Conservation (phyloP, 2,113 vertebrate species). For the Laticauda laticaudata region DNA sequence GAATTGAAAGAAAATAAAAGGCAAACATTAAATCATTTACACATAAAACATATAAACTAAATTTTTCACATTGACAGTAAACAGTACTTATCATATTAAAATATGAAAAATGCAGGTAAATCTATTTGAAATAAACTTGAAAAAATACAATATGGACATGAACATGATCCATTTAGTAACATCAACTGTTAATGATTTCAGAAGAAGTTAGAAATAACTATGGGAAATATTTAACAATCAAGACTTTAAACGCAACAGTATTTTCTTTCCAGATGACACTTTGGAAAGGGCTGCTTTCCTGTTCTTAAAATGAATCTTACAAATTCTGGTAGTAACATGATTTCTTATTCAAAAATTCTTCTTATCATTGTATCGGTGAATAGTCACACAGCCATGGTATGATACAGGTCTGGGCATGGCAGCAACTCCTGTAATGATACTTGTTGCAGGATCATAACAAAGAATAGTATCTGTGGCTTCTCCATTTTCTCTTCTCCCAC, state of each 20-base stretch:
- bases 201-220: conserved; percentile 35
- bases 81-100: conserved; percentile 40
- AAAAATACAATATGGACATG: conserved; percentile 24
- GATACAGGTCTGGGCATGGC: conserved; percentile 97
- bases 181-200: background rate
- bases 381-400: conserved; percentile 96
- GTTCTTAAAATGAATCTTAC: conserved; percentile 49
- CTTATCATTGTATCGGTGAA: conserved; percentile 96
- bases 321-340: conserved; percentile 55
- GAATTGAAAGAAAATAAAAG: conserved; percentile 10
- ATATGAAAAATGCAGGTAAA: conserved; percentile 29
- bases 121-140: conserved; percentile 48
- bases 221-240: conserved; percentile 36
- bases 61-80: conserved; percentile 11
- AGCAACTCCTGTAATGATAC: conserved; percentile 93
- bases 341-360: conserved; percentile 50
- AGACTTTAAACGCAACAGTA: conserved; percentile 50
- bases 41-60: background rate
- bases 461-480: conserved; percentile 94
- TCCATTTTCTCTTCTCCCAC: conserved; percentile 89
- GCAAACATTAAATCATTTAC: conserved; percentile 8
- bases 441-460: conserved; percentile 91
- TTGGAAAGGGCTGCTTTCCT: conserved; percentile 48
- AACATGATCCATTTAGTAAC: conserved; percentile 18
- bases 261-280: conserved; percentile 45